Percentiles rank a stretch among this genome's conserved stretches.
These are phyloP conservation scores for Meteorus cinctellus DNA, from an alignment of 2,888 invertebrate species.

Conservation along the genomic window DNA sequence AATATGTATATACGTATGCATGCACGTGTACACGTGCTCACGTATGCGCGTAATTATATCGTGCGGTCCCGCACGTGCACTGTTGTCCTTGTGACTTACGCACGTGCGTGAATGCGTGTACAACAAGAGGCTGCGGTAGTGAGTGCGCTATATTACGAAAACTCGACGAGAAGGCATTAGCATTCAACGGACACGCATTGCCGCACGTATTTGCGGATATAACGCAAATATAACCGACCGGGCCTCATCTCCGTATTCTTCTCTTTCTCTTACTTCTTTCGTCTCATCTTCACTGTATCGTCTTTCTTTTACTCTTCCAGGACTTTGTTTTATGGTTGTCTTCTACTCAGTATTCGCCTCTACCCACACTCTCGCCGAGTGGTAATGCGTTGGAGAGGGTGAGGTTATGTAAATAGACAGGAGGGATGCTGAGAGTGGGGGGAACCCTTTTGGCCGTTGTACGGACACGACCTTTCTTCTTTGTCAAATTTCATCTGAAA, in stretches of 20 bases:
- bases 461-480: slow-evolving; percentile 1
- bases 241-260: slow-evolving; percentile 45
- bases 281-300: background rate
- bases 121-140: slow-evolving; percentile 5
- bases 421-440: background rate
- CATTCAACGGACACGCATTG: slow-evolving; percentile 61
- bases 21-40: slow-evolving; percentile 34
- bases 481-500: background rate
- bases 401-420: slow-evolving; percentile 21
- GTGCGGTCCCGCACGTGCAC: slow-evolving; percentile 38
- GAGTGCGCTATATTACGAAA: slow-evolving; percentile 15
- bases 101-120: slow-evolving; percentile 34
- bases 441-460: background rate
- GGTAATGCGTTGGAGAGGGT: background rate
- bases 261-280: background rate
- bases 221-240: slow-evolving; percentile 61
- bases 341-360: background rate
- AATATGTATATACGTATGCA: background rate
- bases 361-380: background rate
- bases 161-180: slow-evolving; percentile 54
- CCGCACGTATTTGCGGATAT: slow-evolving; percentile 64
- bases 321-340: no score
- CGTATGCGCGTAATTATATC: slow-evolving; percentile 35
- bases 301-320: background rate
- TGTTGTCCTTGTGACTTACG: slow-evolving; percentile 33